Base-by-base conservation (phyloP, 2,797 vertebrate species). In the Aulostomus chinensis region DNA sequence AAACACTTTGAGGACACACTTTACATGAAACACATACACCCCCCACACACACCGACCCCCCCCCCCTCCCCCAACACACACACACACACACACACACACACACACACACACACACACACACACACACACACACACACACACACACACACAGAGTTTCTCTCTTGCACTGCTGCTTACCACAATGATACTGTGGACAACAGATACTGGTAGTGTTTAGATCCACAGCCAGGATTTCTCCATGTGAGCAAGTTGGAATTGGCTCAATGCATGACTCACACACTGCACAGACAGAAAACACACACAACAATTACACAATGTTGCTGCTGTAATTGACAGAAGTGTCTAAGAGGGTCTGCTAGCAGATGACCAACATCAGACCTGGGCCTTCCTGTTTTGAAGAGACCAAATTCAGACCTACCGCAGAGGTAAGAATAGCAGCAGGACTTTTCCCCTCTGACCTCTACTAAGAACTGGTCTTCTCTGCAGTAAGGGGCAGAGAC, bases 341-440 rank as follows among this genome's bases (percentile, higher is more conserved):
- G 33, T 21, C 36, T 29, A 22, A 37, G 28, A 45, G 20, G 15
- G 25, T 9, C 5, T 16, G 25, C 18, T 24, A 37, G 14, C 36
- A n/a, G n/a, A n/a, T n/a, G 4, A 26, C 10, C 7, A 24, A 33
- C 17, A 22, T 34, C 15, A 37, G 4, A 7, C 14, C 15, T 38
- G 16, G 48, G 11, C 29, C 25, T 25, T 30, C 0, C 7, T 25
- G 13, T 31, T 56, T 62, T n/a, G 33, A 24, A 31, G 11, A 31
- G 14, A 3, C 2, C 9, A 31, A 43, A 50, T 58, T 14, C 43
- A 49, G 43, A 59, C 91, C 84, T 82, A 98, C 96, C 93, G 78
- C 97, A 99, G 20, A 96, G 78, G 73, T 94, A 95, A 45, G 92
- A 93, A 78, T 94, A 98, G 84, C 97, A 99, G 84, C 97, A 99